Evolutionary conservation across 2,113 vertebrate genomes (phyloP).

Genomic region (Empidonax traillii): DNA sequence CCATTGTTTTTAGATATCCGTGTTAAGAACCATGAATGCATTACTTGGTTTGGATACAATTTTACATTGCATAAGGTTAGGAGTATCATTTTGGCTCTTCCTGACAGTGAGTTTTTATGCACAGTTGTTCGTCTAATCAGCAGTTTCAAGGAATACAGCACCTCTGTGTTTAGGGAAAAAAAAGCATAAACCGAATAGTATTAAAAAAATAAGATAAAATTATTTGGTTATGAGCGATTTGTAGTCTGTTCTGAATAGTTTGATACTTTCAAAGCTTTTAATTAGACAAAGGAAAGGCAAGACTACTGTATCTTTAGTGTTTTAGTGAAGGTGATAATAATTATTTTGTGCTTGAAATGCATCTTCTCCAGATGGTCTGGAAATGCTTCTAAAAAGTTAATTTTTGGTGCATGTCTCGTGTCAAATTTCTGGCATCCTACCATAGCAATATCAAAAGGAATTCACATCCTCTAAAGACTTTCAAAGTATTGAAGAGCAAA

Average conservation of each 20-base stretch:
- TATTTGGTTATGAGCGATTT: not conserved
- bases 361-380: constrained; percentile 58
- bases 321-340: constrained; percentile 46
- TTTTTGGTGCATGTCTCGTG: constrained; percentile 13
- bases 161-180: not conserved
- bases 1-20: not conserved
- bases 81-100: not conserved
- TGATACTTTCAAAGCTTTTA: constrained; percentile 6
- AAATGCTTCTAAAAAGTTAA: constrained; percentile 61
- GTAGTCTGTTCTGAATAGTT: not conserved
- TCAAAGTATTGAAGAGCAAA: not conserved
- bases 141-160: not conserved
- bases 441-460: not conserved
- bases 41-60: not conserved
- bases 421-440: constrained; percentile 43
- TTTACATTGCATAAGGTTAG: not conserved
- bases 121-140: not conserved
- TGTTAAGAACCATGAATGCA: not conserved
- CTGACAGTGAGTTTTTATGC: not conserved
- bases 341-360: constrained; percentile 31
- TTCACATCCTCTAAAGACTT: constrained; percentile 15
- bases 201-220: not conserved
- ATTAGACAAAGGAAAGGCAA: not conserved
- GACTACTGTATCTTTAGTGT: constrained; percentile 18
- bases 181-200: rapidly evolving